Conservation (phyloP, 2,113 vertebrate genomes). For the Heteronetta atricapilla region DNA sequence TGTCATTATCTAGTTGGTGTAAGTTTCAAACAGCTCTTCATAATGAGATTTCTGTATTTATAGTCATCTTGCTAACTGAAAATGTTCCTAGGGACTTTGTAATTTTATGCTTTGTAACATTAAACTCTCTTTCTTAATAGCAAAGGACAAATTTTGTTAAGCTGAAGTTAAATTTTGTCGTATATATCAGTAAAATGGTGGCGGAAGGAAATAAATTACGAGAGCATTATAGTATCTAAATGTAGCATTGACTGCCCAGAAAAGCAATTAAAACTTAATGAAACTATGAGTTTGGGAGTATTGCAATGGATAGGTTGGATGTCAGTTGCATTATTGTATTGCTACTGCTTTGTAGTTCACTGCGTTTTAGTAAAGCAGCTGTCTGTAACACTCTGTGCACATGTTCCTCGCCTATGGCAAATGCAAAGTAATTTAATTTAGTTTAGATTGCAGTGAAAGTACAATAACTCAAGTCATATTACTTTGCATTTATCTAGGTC, state of each 20-base stretch:
- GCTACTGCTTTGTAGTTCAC: not conserved
- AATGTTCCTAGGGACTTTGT: constrained; percentile 28
- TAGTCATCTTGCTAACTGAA: not conserved
- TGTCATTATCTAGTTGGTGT: not conserved
- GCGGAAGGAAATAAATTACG: not conserved
- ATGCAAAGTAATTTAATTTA: not conserved
- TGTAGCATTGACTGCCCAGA: not conserved
- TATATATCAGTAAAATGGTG: not conserved
- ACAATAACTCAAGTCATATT: not conserved
- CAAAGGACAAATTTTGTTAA: not conserved
- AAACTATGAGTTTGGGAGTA: not conserved
- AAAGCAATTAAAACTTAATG: not conserved
- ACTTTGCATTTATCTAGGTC: not conserved
- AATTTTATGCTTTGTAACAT: not conserved
- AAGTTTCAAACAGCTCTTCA: constrained; percentile 45
- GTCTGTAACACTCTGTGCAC: not conserved
- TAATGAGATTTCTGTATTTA: constrained; percentile 68
- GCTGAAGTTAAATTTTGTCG: not conserved
- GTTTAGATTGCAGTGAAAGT: not conserved
- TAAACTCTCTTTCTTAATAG: not conserved
- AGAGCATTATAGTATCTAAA: not conserved
- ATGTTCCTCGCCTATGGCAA: not conserved
- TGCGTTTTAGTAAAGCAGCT: not conserved
- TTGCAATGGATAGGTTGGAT: not conserved
- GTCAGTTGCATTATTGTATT: not conserved